Percentiles rank a stretch among this genome's conserved stretches.
Conservation (phyloP, 2,888 invertebrate species). For the Drosophila mettleri region DNA sequence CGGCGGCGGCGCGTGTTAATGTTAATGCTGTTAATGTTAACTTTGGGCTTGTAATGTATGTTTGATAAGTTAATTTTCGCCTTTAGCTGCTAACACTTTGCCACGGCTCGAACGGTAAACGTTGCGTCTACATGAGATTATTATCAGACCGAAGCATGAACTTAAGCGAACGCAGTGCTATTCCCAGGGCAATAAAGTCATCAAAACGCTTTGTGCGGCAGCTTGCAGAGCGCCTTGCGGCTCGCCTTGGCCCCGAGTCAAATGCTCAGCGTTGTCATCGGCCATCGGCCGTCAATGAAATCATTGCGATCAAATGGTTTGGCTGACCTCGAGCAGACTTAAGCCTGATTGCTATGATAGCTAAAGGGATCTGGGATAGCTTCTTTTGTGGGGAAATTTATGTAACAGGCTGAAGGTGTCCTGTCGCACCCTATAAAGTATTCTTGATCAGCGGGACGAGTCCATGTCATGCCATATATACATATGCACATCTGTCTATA, state of each 20-base stretch:
- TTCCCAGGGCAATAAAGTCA: constrained; percentile 70
- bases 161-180: constrained; percentile 26
- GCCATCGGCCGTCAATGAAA: constrained; percentile 64
- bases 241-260: not conserved
- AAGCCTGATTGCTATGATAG: not conserved
- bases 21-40: constrained; percentile 76
- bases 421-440: too few relatives aligned
- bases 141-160: not conserved
- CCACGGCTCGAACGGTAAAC: constrained; percentile 6
- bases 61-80: constrained; percentile 78
- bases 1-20: constrained; percentile 46
- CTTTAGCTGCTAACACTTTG: constrained; percentile 52
- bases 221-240: not conserved
- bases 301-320: constrained; percentile 33
- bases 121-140: constrained; percentile 14
- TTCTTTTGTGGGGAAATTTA: not conserved
- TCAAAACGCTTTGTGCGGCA: constrained; percentile 37
- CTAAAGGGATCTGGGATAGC: not conserved
- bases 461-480: too few relatives aligned
- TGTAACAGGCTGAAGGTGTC: too few relatives aligned
- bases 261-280: constrained; percentile 41
- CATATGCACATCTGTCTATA: too few relatives aligned
- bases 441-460: too few relatives aligned
- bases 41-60: constrained; percentile 72
- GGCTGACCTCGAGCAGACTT: not conserved